These are phyloP conservation scores for Meteorus sp. DNA, from an alignment of 1,140 invertebrate species.

Conservation along the genomic window DNA sequence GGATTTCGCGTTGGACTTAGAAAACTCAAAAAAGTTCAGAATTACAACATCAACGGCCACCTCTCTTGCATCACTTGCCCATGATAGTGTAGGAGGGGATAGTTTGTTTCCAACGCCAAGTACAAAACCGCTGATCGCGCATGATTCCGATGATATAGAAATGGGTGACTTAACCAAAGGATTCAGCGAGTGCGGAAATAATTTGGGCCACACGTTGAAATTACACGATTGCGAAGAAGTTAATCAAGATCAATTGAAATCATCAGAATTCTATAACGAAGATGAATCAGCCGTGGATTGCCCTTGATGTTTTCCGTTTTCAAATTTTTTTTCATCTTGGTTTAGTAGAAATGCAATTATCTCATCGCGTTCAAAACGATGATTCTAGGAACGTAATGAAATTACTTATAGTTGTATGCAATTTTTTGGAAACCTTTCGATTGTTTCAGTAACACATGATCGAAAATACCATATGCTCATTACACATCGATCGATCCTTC, in stretches of 20 bases:
- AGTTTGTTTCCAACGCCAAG: slow-evolving; percentile 35
- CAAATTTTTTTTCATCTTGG: slow-evolving; percentile 31
- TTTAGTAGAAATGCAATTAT: no score
- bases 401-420: no score
- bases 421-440: no score
- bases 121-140: slow-evolving; percentile 32
- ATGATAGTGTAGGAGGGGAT: slow-evolving; percentile 33
- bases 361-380: no score
- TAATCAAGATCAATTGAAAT: slow-evolving; percentile 20
- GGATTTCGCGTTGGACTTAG: slow-evolving; percentile 48
- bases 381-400: no score
- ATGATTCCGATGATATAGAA: slow-evolving; percentile 39
- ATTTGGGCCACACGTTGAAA: slow-evolving; percentile 45
- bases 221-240: slow-evolving; percentile 28
- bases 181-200: slow-evolving; percentile 51
- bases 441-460: no score
- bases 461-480: no score
- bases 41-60: slow-evolving; percentile 53
- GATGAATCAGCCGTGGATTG: slow-evolving; percentile 52
- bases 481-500: no score
- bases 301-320: slow-evolving; percentile 51
- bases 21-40: slow-evolving; percentile 44
- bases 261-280: slow-evolving; percentile 40
- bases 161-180: slow-evolving; percentile 53
- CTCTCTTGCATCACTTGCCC: slow-evolving; percentile 50